Conservation (phyloP, 2,888 invertebrate species). For the Drosophila borborema region DNA sequence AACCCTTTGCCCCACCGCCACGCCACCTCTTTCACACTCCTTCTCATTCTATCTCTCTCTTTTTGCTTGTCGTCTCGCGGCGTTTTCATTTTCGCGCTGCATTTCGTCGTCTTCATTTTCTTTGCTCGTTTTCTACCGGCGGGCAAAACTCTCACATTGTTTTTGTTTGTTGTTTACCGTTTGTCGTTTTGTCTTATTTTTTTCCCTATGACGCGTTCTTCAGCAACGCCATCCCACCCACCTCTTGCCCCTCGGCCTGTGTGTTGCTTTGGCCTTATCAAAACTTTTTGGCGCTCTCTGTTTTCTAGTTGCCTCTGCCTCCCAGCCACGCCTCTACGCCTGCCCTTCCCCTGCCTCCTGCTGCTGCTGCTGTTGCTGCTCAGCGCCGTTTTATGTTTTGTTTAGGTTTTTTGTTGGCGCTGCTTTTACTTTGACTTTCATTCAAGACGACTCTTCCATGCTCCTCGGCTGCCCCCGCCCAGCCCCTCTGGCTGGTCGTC, state of each 20-base stretch:
- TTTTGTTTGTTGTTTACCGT: conserved; percentile 55
- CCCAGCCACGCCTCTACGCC: neutral
- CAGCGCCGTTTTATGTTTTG: conserved; percentile 70
- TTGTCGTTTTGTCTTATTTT: conserved; percentile 45
- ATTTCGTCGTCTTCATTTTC: conserved; percentile 51
- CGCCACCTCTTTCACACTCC: neutral
- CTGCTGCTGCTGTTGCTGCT: conserved; percentile 9
- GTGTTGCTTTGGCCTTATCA: conserved; percentile 68
- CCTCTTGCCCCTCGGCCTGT: conserved; percentile 5
- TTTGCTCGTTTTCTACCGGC: conserved; percentile 58
- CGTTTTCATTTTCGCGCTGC: conserved; percentile 60
- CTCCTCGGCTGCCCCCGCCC: conserved; percentile 32
- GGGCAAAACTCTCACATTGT: conserved; percentile 51
- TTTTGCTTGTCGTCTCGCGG: conserved; percentile 29
- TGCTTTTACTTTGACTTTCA: conserved; percentile 84
- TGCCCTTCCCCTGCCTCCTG: no score
- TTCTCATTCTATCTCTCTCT: neutral
- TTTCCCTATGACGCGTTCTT: conserved; percentile 36
- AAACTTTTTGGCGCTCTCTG: conserved; percentile 67
- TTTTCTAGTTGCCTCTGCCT: conserved; percentile 51
- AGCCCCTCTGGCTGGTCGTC: conserved; percentile 2
- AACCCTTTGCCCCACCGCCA: conserved; percentile 12
- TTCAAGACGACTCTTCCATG: conserved; percentile 77
- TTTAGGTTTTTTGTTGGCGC: conserved; percentile 81
- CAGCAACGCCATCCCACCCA: neutral